Base-by-base conservation (phyloP, 2,888 invertebrate genomes). In the Netelia fuscicornis region DNA sequence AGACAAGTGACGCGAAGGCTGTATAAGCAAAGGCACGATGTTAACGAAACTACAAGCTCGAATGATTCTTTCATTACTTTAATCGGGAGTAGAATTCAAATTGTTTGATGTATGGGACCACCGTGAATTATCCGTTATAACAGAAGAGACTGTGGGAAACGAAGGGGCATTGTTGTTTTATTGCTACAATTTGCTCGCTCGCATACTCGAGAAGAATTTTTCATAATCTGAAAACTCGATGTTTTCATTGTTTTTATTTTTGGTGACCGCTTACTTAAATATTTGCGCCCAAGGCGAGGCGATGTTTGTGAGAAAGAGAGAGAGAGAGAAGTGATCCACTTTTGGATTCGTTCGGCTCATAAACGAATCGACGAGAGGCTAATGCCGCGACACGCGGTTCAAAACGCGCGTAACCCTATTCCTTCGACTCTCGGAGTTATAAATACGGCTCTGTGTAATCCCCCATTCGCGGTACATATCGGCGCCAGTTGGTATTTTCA, bases 371-470 rank as follows among this genome's bases (percentile, higher is more conserved):
- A 84, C 82, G 71, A 62, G 70, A 11, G 54, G 70, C 71, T 81
- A 79, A 84, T 84, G 65, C 74, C 81, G 30, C 67, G 76, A 79
- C 75, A 79, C 60, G 54, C 75, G 23, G 60, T 62, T 78, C 77
- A 54, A 62, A 78, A 65, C 37, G 54, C 75, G 74, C 58, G 79
- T 76, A 84, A 79, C 78, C 52, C n/a, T 79, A 81, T 70, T 86
- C 81, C 81, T 58, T 77, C 42, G 42, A 62, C 64, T 79, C 78
- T 54, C 83, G 60, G 60, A 79, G 86, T 86, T 88, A 88, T 88
- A 86, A 88, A 88, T 88, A 88, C 83, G 8, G 64, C 58, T 81
- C 56, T 76, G 17, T 25, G 20, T 54, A 58, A 67, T 65, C 62
- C 75, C 20, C 42, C 68, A 74, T 58, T 68, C 65, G 56, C 68